These are phyloP conservation scores for Bostrychus sinensis DNA, from an alignment of 2,113 vertebrate species.

Conservation along the genomic window DNA sequence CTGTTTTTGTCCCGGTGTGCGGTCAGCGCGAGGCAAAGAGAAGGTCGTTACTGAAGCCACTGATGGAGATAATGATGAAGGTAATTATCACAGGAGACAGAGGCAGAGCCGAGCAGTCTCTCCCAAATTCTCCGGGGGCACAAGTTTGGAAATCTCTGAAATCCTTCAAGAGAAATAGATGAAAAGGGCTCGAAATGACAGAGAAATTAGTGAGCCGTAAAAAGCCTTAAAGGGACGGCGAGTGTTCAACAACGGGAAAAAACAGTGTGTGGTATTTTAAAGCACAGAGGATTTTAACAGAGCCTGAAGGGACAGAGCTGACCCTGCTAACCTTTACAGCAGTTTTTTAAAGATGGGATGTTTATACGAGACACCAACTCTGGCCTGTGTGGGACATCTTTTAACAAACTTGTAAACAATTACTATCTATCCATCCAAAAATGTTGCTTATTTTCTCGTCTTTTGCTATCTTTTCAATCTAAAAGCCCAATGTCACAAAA, in stretches of 20 bases:
- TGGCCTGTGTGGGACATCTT: not conserved
- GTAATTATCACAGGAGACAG: too few species aligned
- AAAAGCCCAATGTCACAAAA: too few species aligned
- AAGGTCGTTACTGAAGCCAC: too few species aligned
- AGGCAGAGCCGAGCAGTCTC: too few species aligned
- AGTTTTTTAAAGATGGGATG: not conserved
- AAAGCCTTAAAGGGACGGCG: not conserved
- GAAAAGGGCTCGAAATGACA: not conserved
- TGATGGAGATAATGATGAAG: too few species aligned
- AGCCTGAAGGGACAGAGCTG: not conserved
- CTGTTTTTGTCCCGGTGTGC: too few species aligned
- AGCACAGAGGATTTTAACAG: not conserved
- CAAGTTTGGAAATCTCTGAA: not conserved
- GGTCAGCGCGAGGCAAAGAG: too few species aligned
- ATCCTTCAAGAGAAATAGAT: not conserved
- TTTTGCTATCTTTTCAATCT: too few species aligned
- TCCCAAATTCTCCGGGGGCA: too few species aligned
- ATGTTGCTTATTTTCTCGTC: too few species aligned
- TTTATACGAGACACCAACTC: too few species aligned
- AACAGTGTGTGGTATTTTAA: not conserved
- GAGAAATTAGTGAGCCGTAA: not conserved
- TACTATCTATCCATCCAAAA: too few species aligned
- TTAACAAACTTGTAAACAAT: not conserved
- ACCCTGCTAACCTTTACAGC: not conserved
- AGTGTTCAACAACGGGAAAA: not conserved